These are phyloP conservation scores for Yponomeuta cagnagella DNA, from an alignment of 2,888 invertebrate species.

Conservation along the genomic window DNA sequence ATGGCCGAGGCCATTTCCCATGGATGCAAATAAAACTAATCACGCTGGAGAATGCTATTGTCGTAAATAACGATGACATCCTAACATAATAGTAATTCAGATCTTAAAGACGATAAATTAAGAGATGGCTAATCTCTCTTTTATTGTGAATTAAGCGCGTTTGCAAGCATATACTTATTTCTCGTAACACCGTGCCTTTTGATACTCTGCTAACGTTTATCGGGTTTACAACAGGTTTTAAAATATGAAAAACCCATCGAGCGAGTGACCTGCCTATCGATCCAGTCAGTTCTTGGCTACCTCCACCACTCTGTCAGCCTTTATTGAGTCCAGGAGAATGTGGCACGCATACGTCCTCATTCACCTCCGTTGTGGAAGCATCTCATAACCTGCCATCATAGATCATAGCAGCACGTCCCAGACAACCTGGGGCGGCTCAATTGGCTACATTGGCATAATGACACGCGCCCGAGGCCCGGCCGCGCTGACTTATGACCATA, in stretches of 20 bases:
- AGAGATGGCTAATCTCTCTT: too few species aligned
- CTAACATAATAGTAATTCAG: background rate
- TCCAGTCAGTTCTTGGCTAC: background rate
- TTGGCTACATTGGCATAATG: conserved; percentile 68
- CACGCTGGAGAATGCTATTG: background rate
- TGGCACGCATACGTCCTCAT: background rate
- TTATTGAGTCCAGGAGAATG: too few species aligned
- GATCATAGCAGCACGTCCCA: conserved; percentile 46
- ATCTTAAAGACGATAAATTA: background rate
- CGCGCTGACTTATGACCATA: conserved; percentile 63
- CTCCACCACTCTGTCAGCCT: background rate
- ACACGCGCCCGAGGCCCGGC: conserved; percentile 52
- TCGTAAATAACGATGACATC: conserved; percentile 2
- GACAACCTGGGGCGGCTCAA: conserved; percentile 42
- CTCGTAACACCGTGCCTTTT: too few species aligned
- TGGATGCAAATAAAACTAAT: background rate
- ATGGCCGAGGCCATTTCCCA: background rate
- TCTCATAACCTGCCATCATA: conserved; percentile 56
- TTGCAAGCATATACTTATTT: too few species aligned
- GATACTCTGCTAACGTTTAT: too few species aligned
- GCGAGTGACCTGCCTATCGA: too few species aligned
- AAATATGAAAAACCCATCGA: too few species aligned
- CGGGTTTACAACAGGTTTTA: too few species aligned
- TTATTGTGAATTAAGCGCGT: too few species aligned
- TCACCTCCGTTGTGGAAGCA: conserved; percentile 26